These are phyloP conservation scores for Megaleporinus macrocephalus DNA, from an alignment of 2,113 vertebrate genomes.

Conservation along the genomic window DNA sequence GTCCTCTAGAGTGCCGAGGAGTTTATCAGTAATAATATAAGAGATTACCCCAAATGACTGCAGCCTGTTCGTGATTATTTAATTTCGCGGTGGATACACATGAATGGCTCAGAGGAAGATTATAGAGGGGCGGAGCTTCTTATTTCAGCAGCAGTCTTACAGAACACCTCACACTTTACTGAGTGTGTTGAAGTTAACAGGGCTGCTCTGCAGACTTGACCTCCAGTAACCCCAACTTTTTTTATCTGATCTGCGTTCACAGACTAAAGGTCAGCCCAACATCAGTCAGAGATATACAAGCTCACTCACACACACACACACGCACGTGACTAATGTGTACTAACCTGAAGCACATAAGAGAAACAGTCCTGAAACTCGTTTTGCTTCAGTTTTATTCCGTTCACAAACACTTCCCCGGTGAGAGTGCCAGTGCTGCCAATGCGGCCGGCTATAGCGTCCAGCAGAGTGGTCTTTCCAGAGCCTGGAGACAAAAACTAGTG, in stretches of 20 bases:
- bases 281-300: conserved; percentile 2
- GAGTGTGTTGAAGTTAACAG: conserved; percentile 49
- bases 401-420: conserved; percentile 85
- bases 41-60: conserved; percentile 70
- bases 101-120: conserved; percentile 75
- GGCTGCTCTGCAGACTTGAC: conserved; percentile 24
- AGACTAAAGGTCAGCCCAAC: conserved; percentile 45
- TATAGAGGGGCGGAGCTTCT: conserved; percentile 67
- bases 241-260: neutral
- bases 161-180: conserved; percentile 42
- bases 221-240: conserved; percentile 26
- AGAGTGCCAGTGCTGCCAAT: conserved; percentile 77
- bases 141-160: conserved; percentile 62
- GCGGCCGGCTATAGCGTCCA: conserved; percentile 90
- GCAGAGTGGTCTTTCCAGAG: conserved; percentile 92
- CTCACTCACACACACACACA: neutral
- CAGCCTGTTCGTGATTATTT: conserved; percentile 68
- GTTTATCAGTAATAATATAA: conserved; percentile 68
- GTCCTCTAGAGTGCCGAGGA: conserved; percentile 43
- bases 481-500: conserved; percentile 69
- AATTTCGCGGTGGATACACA: conserved; percentile 78
- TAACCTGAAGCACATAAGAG: conserved; percentile 94
- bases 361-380: conserved; percentile 92
- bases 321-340: conserved; percentile 6
- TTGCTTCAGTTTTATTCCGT: conserved; percentile 82